Evolutionary conservation across 2,888 invertebrate species (phyloP), one percentile per base, ranked within the genome.

Genomic region (Masnerella sp.): DNA sequence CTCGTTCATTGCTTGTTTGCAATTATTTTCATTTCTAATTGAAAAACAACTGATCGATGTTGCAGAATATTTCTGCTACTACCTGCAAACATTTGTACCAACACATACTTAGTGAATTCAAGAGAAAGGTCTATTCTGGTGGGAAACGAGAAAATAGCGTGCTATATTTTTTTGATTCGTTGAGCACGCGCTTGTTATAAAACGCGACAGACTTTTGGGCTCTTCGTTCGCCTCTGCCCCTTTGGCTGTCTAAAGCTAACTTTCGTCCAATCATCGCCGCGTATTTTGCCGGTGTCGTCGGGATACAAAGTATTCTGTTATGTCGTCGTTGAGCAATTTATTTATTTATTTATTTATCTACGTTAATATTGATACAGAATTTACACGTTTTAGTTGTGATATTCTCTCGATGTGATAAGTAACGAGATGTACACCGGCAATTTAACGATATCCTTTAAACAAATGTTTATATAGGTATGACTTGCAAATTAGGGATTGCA

Each of bases 11-110:
- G 54, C 20, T 43, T 28, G 8, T 56, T 54, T 42, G 54, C 14
- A 30, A 59, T 43, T 32, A 28, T 4, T 32, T 61, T 64, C 38
- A 43, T 32, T 70, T 43, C 40, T 1, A n/a, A 52, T 18, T 36
- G 0, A 20, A 49, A 18, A 42, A 40, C 52, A 69, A 70, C 71
- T 64, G 64, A 42, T 71, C 64, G 71, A 71, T 71, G 64, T 58
- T 64, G 64, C 64, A 64, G 64, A 58, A 71, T 71, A 56, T 71
- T 62, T 68, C 68, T 62, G 54, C 49, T 36, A 43, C 43, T 70
- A 62, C 56, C 51, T 71, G 59, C 49, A 49, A 59, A 42, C 30
- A 49, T 67, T 73, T 73, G 11, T 68, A 67, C 61, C 12, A 56
- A 67, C 22, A 51, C 17, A 56, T 73, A 43, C 20, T 47, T 70